Evolutionary conservation across 2,113 vertebrate genomes (phyloP), one percentile per base, ranked within the genome.

Genomic region (Trichomycterus rosablanca): DNA sequence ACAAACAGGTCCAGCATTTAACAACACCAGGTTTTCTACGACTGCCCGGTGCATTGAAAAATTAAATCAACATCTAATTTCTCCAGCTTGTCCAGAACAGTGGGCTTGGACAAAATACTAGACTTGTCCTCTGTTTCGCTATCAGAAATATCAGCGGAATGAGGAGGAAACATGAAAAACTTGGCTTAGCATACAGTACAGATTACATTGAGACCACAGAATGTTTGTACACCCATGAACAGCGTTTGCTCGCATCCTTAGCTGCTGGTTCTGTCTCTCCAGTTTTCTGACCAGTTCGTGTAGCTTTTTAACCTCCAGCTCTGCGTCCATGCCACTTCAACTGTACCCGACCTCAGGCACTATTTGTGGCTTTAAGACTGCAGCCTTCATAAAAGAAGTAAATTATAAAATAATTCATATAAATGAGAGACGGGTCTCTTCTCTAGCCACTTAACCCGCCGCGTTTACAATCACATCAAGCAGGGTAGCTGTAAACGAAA

Each of bases 231-330:
- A 70, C 71, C 72, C 66, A 76, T 69, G 45, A 35, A 78, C 82
- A 2, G 72, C 83, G 28, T 81, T 83, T 40, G 89, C 83, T 20
- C 88, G 83, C 67, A 78, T 91, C 59, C 91, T 80, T 45, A 94
- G 83, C 86, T 91, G 90, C 79, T 92, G 87, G 74, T 93, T 93
- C 73, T 94, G 91, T 71, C 82, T 81, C 82, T 95, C 92, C 78
- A 94, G 86, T 58, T 88, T 93, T 39, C 90, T 81, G 40, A 96
- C 91, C 68, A 96, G 89, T 81, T 93, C 88, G 83, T 94, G 92
- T 75, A 95, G 90, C 84, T 93, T 96, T 84, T 87, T 90, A 83
- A 94, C 90, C 86, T 95, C 90, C 82, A 91, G 79, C 83, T 95
- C 91, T 1, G 90, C 88, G 76, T 82, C 88, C 76, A 86, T 75